Evolutionary conservation across 2,888 invertebrate genomes (phyloP).

Genomic region (Uropetala carovei): DNA sequence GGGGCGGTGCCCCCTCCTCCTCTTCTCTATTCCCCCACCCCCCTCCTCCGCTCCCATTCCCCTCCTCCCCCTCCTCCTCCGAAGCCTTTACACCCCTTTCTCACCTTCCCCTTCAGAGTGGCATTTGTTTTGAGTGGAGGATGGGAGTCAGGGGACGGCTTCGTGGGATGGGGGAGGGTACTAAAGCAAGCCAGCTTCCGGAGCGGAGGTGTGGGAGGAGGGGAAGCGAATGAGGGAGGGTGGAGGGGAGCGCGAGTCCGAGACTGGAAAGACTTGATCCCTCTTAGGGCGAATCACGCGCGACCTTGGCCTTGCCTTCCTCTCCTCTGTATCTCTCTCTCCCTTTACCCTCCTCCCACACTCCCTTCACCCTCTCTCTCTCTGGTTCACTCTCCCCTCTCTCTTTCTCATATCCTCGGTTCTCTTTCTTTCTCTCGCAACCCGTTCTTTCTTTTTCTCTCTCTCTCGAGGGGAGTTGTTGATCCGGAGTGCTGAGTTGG

Average conservation of each 20-base stretch:
- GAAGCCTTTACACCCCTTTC: background rate
- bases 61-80: background rate
- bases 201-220: conserved; percentile 3
- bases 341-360: background rate
- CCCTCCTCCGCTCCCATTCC: background rate
- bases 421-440: background rate
- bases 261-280: conserved; percentile 60
- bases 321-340: background rate
- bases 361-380: no score
- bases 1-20: background rate
- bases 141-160: background rate
- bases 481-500: conserved; percentile 31
- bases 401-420: background rate
- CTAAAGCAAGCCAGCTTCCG: conserved; percentile 53
- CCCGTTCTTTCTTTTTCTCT: background rate
- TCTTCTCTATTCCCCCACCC: background rate
- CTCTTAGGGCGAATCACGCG: conserved; percentile 58
- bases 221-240: background rate
- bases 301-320: conserved; percentile 62
- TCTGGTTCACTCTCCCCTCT: background rate
- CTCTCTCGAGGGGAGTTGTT: conserved; percentile 35
- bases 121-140: conserved; percentile 52
- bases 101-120: conserved; percentile 32
- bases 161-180: background rate
- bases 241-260: background rate